These are phyloP conservation scores for Denticeps clupeoides DNA, from an alignment of 2,797 vertebrate species.

Conservation along the genomic window DNA sequence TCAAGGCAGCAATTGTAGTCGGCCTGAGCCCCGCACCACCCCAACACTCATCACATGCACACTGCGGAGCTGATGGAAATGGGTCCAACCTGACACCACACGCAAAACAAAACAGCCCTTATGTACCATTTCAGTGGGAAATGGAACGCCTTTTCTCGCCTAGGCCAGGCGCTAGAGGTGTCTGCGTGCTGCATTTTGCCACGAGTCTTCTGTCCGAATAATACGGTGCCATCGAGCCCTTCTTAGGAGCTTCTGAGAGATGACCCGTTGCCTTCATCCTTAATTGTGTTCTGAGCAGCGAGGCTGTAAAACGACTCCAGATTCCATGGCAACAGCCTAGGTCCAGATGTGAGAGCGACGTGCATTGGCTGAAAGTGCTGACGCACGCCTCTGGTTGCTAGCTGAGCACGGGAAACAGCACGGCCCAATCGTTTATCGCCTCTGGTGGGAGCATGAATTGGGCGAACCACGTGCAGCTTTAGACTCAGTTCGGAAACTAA, in stretches of 20 bases:
- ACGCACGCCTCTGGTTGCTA: conserved; percentile 5
- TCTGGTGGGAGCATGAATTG: too few species aligned
- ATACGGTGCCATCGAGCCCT: too few species aligned
- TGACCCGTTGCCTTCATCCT: too few species aligned
- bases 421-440: too few species aligned
- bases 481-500: too few species aligned
- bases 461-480: too few species aligned
- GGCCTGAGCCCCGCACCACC: not conserved
- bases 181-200: too few species aligned
- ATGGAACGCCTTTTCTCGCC: too few species aligned
- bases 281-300: not conserved
- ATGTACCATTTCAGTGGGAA: too few species aligned
- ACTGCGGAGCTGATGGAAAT: not conserved
- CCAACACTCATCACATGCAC: not conserved
- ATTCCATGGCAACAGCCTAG: conserved; percentile 18
- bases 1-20: conserved; percentile 4
- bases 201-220: too few species aligned
- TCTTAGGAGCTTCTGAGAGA: too few species aligned
- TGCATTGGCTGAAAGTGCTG: conserved; percentile 1
- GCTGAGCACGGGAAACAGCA: not conserved
- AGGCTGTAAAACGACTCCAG: conserved; percentile 18
- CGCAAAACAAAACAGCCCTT: not conserved
- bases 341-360: not conserved
- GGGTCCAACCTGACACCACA: not conserved
- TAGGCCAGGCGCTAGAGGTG: too few species aligned